These are phyloP conservation scores for Hiodon alosoides DNA, from an alignment of 2,113 vertebrate genomes.

Conservation along the genomic window DNA sequence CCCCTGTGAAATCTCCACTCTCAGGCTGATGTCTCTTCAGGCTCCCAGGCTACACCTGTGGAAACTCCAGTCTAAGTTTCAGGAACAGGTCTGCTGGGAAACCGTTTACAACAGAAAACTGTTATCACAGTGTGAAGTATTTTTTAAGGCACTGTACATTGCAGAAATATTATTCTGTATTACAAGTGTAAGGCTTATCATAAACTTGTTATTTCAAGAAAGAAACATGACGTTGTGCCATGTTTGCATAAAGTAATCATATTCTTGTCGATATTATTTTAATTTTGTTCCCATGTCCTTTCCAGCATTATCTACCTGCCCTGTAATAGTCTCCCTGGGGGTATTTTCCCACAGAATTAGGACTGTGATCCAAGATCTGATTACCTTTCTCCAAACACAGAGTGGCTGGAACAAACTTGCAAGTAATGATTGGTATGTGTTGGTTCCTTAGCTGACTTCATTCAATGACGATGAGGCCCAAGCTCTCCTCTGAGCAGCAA, in stretches of 20 bases:
- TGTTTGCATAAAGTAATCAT: neutral
- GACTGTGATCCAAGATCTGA: slow-evolving; percentile 42
- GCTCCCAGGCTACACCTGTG: no score
- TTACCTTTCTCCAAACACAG: slow-evolving; percentile 49
- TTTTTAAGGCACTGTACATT: no score
- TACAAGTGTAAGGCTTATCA: no score
- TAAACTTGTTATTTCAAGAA: no score
- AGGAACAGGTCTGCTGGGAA: no score
- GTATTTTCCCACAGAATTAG: slow-evolving; percentile 38
- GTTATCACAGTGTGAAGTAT: no score
- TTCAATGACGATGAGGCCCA: slow-evolving; percentile 34
- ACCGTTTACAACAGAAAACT: no score
- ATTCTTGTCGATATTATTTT: neutral
- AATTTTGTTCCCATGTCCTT: slow-evolving; percentile 10
- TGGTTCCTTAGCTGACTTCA: slow-evolving; percentile 36
- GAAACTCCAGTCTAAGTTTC: no score
- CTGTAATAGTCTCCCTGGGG: slow-evolving; percentile 33
- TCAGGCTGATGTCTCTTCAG: no score
- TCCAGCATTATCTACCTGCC: slow-evolving; percentile 18
- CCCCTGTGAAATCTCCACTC: no score
- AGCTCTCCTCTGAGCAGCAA: slow-evolving; percentile 11
- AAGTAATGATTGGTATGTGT: slow-evolving; percentile 62
- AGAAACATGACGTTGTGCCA: no score
- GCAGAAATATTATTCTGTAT: no score
- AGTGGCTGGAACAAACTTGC: slow-evolving; percentile 59